Conservation (phyloP, 1,140 invertebrate genomes). For the Drosophila athabasca region DNA sequence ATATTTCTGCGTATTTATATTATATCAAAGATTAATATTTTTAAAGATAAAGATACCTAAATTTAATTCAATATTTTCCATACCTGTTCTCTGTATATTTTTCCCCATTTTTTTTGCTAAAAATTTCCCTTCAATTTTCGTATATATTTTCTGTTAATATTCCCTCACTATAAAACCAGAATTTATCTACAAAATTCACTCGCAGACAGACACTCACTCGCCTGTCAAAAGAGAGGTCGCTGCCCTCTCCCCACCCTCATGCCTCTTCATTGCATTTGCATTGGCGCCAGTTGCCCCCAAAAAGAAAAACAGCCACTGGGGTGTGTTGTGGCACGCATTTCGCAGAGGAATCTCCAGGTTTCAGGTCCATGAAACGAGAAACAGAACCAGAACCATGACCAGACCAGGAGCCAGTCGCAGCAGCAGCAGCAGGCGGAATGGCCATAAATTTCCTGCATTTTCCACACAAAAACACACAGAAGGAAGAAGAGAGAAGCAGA, state of each 20-base stretch:
- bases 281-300: conserved; percentile 56
- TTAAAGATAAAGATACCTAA: too few relatives aligned
- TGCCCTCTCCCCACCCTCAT: conserved; percentile 15
- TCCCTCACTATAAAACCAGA: conserved; percentile 13
- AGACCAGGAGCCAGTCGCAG: conserved; percentile 39
- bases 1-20: too few relatives aligned
- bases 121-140: too few relatives aligned
- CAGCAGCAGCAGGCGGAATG: too few relatives aligned
- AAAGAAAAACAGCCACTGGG: conserved; percentile 31
- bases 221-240: conserved; percentile 42
- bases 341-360: conserved; percentile 36
- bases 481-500: conserved; percentile 1
- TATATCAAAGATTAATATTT: too few relatives aligned
- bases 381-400: conserved; percentile 17
- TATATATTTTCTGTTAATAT: conserved; percentile 11
- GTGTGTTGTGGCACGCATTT: conserved; percentile 40
- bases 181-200: conserved; percentile 26
- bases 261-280: conserved; percentile 49
- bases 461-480: conserved; percentile 49
- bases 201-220: conserved; percentile 17
- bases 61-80: too few relatives aligned
- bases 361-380: conserved; percentile 14
- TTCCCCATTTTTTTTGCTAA: too few relatives aligned
- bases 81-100: too few relatives aligned
- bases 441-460: conserved; percentile 75